Evolutionary conservation across 2,113 vertebrate species (phyloP), one percentile per base, ranked within the genome.

Genomic region (Romanogobio albipinnatus): DNA sequence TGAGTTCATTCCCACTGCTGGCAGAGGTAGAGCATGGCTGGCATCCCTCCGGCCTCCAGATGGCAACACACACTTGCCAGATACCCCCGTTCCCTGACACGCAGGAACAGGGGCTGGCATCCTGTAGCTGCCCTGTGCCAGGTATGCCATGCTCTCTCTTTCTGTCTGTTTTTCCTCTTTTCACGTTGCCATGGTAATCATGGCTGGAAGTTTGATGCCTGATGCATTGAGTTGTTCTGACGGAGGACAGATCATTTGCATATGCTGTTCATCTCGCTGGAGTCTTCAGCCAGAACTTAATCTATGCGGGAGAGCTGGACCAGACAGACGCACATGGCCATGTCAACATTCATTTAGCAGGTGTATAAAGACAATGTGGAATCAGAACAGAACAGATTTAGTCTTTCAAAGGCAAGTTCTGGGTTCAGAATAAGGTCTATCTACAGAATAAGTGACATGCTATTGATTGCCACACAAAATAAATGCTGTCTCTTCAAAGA

Each of bases 31-130:
- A 90, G 89, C 89, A 92, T 85, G 83, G 53, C 76, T 84, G 81
- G 84, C 81, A 86, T 91, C 90, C 91, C 90, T 49, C 85, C 84
- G 83, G 91, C 78, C 88, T 90, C 88, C 93, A 94, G 94, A 94
- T 94, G 94, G 93, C 87, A 58, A 81, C 53, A 82, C 85, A 90
- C 33, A 87, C 83, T 87, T 92, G 92, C 92, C 93, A 94, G 85
- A 83, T 39, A 45, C 58, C 49, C 83, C 83, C 29, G 15, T 19
- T 64, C 61, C 36, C 77, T 82, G 76, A 73, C 90, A 87, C 88
- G 86, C 91, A 89, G 89, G 90, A 88, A 88, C 88, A 84, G 81
- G 89, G 86, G 87, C 90, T 85, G 87, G 87, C 83, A 88, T 93
- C 90, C 91, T 90, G 81, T 77, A 77, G 8, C 13, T 77, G 81